These are phyloP conservation scores for Pseudomyrmex cubaensis DNA, from an alignment of 1,140 invertebrate genomes.

Conservation along the genomic window DNA sequence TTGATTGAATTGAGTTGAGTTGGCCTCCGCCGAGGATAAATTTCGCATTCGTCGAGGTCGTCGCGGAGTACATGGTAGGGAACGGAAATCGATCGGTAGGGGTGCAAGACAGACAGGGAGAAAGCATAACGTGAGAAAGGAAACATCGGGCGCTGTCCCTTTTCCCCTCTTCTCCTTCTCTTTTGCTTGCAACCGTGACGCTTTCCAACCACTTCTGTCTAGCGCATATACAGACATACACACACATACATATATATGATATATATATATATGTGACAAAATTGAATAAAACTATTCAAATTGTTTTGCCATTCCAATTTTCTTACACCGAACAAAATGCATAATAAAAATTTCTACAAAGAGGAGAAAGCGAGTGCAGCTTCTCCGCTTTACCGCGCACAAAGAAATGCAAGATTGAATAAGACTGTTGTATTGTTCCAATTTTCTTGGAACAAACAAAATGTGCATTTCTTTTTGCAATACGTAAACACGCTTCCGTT, in stretches of 20 bases:
- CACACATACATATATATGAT: not conserved
- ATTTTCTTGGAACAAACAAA: slow-evolving; percentile 16
- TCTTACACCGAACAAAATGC: not conserved
- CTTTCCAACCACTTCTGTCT: slow-evolving; percentile 32
- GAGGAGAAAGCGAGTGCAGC: not conserved
- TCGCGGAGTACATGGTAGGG: not conserved
- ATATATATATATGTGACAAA: not conserved
- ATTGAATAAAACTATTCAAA: slow-evolving; percentile 42
- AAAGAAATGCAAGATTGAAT: not conserved
- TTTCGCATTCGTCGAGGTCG: slow-evolving; percentile 50
- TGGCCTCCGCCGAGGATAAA: slow-evolving; percentile 42
- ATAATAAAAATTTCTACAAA: not conserved
- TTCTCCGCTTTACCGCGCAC: not conserved
- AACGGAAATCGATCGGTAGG: slow-evolving; percentile 48
- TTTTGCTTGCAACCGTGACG: slow-evolving; percentile 6
- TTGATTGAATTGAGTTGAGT: slow-evolving; percentile 48
- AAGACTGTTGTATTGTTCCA: not conserved
- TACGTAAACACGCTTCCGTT: not conserved
- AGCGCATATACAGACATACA: not conserved
- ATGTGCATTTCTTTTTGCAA: not conserved
- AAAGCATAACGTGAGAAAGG: slow-evolving; percentile 61
- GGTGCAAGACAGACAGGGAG: slow-evolving; percentile 43
- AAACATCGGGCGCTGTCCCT: slow-evolving; percentile 42
- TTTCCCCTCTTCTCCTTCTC: not conserved
- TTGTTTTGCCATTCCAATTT: not conserved